Conservation (phyloP, 2,797 vertebrate species). For the Heteromormyrus szaboi region DNA sequence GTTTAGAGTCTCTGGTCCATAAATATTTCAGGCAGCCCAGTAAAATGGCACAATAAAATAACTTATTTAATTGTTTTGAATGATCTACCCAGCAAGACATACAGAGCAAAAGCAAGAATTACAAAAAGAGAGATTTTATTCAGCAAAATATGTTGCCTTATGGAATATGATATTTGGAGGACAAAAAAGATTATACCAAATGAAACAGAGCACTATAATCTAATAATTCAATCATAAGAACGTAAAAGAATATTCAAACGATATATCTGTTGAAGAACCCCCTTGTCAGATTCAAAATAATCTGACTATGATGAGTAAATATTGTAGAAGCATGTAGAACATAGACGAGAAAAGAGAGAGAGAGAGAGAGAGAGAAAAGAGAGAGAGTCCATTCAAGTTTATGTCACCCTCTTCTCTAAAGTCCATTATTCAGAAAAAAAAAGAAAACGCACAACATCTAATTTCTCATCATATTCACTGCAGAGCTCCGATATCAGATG, state of each 20-base stretch:
- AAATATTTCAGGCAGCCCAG: constrained; percentile 42
- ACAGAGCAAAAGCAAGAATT: constrained; percentile 40
- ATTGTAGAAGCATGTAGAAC: neutral
- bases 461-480: neutral
- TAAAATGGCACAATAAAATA: constrained; percentile 44
- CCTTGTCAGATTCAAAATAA: neutral
- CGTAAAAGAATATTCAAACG: neutral
- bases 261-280: neutral
- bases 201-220: neutral
- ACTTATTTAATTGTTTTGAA: constrained; percentile 50
- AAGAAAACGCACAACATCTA: neutral
- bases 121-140: constrained; percentile 36
- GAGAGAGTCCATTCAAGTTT: neutral
- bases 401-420: neutral
- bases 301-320: neutral
- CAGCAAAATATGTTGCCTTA: neutral
- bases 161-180: neutral
- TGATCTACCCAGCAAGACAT: constrained; percentile 37
- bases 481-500: neutral
- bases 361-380: no score
- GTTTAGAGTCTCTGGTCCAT: constrained; percentile 41
- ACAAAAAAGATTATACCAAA: neutral
- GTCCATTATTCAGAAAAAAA: neutral
- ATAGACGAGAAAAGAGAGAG: neutral
- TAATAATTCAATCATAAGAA: neutral